Base-by-base conservation (phyloP, 2,113 vertebrate species). In the Tonatia bakeri region DNA sequence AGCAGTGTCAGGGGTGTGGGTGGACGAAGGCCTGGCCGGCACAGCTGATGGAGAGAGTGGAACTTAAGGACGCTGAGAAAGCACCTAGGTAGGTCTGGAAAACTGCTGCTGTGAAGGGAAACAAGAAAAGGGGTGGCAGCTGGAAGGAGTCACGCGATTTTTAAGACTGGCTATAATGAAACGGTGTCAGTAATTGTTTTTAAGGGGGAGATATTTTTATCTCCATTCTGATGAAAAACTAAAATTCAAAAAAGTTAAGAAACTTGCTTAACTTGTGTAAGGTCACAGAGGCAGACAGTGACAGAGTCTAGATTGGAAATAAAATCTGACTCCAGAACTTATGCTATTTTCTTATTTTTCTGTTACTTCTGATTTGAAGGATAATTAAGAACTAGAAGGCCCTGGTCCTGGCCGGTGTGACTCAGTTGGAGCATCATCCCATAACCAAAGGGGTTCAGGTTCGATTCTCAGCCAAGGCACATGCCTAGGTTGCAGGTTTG, bases 141-240 rank as follows among this genome's bases (percentile, higher is more conserved):
- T 59, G 3, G 73, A 79, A 87, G 12, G 38, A 16, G 40, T 59
- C 10, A 28, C 47, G 50, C 19, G 40, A 54, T 79, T 94, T 84
- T 86, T 47, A 67, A 93, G 64, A 88, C 4, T 73, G 9, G 19
- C 61, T 73, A 73, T 61, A 67, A 65, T 61, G 64, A 85, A 86
- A 54, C 26, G 2, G 19, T 65, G 12, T 85, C 24, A 91, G 94
- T 83, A 75, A 40, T 5, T 50, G 26, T 85, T 95, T 95, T 93
- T 82, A 94, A 54, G 47, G 75, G 36, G 38, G n/a, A 92, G 16
- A 72, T 12, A 94, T 77, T 96, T 94, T 97, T 88, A 93, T 22
- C 0, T 7, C n/a, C 40, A 93, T 89, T 88, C 70, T 90, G 11
- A 36, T 77, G 54, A 95, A 87, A 94, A 95, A 76, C 19, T 69